These are phyloP conservation scores for Ammodytes marinus DNA, from an alignment of 2,113 vertebrate species.

Conservation along the genomic window DNA sequence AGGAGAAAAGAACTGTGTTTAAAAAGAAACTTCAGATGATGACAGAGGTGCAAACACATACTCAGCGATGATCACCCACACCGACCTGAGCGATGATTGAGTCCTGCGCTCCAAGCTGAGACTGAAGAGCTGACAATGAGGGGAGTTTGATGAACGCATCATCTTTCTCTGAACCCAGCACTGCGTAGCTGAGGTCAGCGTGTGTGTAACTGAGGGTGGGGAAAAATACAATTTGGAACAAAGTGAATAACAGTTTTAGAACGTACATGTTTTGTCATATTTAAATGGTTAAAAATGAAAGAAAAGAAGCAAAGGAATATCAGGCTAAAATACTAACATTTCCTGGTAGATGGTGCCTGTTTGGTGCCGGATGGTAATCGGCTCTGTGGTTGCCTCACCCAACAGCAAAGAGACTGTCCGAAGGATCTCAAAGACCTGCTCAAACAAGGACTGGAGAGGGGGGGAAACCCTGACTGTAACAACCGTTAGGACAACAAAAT, in stretches of 20 bases:
- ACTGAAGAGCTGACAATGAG: conserved; percentile 26
- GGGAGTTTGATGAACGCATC: conserved; percentile 68
- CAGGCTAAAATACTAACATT: conserved; percentile 66
- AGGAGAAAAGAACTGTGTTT: not conserved
- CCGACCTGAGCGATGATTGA: conserved; percentile 79
- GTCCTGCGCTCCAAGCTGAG: not conserved
- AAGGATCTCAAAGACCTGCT: conserved; percentile 44
- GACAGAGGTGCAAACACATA: not conserved
- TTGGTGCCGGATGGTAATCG: conserved; percentile 27
- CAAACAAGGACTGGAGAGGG: conserved; percentile 58
- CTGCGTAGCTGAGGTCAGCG: not conserved
- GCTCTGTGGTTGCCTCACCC: accelerated
- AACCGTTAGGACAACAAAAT: not conserved
- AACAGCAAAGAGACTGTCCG: not conserved
- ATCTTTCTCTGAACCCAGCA: conserved; percentile 52
- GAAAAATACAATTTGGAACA: not conserved
- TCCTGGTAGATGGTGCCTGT: conserved; percentile 69
- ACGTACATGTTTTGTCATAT: not conserved
- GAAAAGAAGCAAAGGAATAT: not conserved
- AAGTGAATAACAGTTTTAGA: not conserved
- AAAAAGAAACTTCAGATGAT: not conserved
- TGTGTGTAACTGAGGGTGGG: conserved; percentile 3
- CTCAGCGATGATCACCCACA: not conserved
- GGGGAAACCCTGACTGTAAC: not conserved
- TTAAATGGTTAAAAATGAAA: not conserved